Evolutionary conservation across 2,797 vertebrate genomes (phyloP), one percentile per base, ranked within the genome.

Genomic region (Anabacerthia variegaticeps): DNA sequence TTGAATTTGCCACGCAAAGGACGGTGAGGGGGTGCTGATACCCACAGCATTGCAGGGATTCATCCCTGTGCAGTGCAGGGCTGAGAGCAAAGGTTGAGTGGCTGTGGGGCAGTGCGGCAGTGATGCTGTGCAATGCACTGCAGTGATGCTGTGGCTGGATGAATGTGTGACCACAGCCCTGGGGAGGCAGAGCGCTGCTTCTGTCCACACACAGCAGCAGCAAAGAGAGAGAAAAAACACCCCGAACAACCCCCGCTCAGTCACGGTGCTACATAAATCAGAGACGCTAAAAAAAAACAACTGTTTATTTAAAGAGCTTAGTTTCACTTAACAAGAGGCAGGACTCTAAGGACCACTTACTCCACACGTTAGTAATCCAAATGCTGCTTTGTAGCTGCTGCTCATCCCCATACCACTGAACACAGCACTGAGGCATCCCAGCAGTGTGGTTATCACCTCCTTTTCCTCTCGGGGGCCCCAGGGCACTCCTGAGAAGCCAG

Each of bases 371-470:
- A 30, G 12, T 58, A 67, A 78, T 59, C 34, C 58, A 37, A 18
- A 27, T 0, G 5, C 62, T 78, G 48, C 28, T 68, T 36, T 59
- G 43, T 18, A n/a, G 66, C 65, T 44, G 34, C 56, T 32, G 32
- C 59, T 88, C 8, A 2, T 14, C 22, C 32, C 9, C 9, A 16
- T 8, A 59, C 3, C 3, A 34, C 43, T 0, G 2, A 14, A 20
- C 0, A 2, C 43, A 41, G 43, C 23, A 3, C 22, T 16, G 36
- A 41, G 65, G 34, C 26, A 22, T 37, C 4, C 69, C 1, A 1
- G 44, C 2, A 1, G 20, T 1, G 4, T 14, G 44, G 30, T 76
- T 30, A 3, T 23, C 6, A 22, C 4, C 48, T 20, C 2, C 51
- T 24, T 7, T 17, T 15, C 32, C 9, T 37, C 88, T 24, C 8